Conservation (phyloP, 2,888 invertebrate species). For the Polylopha cassiicola region DNA sequence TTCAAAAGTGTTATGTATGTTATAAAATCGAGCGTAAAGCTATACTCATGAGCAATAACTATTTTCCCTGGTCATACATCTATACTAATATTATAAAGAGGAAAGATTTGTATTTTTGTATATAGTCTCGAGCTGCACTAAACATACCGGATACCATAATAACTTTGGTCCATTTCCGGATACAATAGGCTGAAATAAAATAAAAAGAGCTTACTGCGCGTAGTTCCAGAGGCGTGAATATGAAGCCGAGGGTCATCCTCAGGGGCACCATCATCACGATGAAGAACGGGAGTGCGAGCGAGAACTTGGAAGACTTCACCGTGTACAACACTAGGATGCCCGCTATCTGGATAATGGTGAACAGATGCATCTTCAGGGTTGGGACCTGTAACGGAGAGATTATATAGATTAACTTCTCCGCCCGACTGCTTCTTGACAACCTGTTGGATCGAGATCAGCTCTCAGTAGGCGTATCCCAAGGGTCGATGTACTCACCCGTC, state of each 20-base stretch:
- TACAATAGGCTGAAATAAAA: slow-evolving; percentile 6
- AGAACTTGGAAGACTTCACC: slow-evolving; percentile 92
- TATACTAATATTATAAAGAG: background rate
- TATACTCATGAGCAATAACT: too few relatives aligned
- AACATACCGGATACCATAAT: too few relatives aligned
- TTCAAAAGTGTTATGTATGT: too few relatives aligned
- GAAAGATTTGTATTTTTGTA: background rate
- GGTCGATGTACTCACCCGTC: slow-evolving; percentile 89
- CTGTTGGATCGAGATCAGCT: too few relatives aligned
- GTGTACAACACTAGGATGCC: slow-evolving; percentile 89
- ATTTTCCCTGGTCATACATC: too few relatives aligned
- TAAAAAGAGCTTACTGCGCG: slow-evolving; percentile 81
- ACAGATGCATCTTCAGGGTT: slow-evolving; percentile 94
- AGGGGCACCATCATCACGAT: slow-evolving; percentile 94
- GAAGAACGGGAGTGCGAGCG: slow-evolving; percentile 96
- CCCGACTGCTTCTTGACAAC: too few relatives aligned
- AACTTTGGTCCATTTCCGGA: too few relatives aligned
- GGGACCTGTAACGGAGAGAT: slow-evolving; percentile 79
- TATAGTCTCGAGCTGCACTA: too few relatives aligned
- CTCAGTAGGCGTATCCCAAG: too few relatives aligned
- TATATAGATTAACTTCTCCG: background rate
- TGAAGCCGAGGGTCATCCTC: slow-evolving; percentile 81
- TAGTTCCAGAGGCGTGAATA: slow-evolving; percentile 89
- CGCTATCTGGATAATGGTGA: slow-evolving; percentile 89
- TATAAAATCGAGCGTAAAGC: too few relatives aligned